Evolutionary conservation across 2,797 vertebrate species (phyloP).

Genomic region (Brachyalestes nurse): DNA sequence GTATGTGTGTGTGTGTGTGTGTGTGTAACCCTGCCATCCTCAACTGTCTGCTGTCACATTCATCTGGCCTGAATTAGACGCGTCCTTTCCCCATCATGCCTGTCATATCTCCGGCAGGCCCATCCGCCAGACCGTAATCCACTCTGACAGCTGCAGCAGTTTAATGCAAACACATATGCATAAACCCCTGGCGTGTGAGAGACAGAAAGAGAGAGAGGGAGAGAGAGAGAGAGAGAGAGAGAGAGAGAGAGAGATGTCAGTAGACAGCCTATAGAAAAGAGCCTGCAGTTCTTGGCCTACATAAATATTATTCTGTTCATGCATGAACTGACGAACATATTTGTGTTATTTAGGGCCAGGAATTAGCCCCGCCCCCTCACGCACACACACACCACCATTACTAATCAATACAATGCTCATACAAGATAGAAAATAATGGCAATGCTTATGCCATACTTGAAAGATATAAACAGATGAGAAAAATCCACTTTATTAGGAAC

Average conservation of each 20-base stretch:
- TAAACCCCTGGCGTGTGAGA: constrained; percentile 33
- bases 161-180: constrained; percentile 58
- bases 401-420: too few species aligned
- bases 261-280: constrained; percentile 13
- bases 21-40: constrained; percentile 34
- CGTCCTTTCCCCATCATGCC: constrained; percentile 55
- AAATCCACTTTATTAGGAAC: too few species aligned
- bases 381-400: neutral
- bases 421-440: too few species aligned
- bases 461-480: too few species aligned
- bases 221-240: constrained; percentile 14
- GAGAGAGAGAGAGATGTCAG: constrained; percentile 29
- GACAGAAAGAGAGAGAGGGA: constrained; percentile 15
- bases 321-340: neutral
- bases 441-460: too few species aligned
- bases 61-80: constrained; percentile 47
- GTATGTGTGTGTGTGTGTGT: neutral
- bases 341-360: neutral
- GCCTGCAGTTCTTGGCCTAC: constrained; percentile 20
- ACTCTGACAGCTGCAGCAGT: constrained; percentile 53
- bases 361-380: neutral
- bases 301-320: constrained; percentile 23
- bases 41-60: constrained; percentile 41
- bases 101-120: constrained; percentile 54
- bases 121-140: constrained; percentile 48